A percentile compares a stretch with the other conserved stretches of the same genome.
Evolutionary conservation across 1,140 invertebrate genomes (phyloP).

Genomic region (Penaeus japonicus): DNA sequence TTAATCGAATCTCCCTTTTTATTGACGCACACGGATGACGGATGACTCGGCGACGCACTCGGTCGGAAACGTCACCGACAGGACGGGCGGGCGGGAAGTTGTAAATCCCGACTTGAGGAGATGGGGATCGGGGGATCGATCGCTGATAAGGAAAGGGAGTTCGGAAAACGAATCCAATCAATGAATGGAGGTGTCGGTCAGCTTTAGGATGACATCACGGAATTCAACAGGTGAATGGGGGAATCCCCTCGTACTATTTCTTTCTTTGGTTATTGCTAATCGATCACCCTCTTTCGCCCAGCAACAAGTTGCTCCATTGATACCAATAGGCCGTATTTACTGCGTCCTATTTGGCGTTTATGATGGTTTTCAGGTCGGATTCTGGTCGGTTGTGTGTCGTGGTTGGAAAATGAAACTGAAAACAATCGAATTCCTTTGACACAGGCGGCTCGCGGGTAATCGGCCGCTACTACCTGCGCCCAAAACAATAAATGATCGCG

Average conservation of each 20-base stretch:
- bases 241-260: conserved; percentile 9
- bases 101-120: no score
- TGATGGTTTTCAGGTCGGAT: no score
- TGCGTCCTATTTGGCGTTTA: no score
- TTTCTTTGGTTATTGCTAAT: neutral
- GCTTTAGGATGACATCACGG: conserved; percentile 53
- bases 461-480: neutral
- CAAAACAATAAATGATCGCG: neutral
- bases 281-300: neutral
- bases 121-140: no score
- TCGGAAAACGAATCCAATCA: conserved; percentile 49
- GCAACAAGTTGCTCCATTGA: no score
- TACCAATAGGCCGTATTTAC: no score
- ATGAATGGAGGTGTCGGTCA: conserved; percentile 50
- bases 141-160: neutral
- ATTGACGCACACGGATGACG: neutral
- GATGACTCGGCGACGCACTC: neutral
- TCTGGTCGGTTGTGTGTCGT: no score
- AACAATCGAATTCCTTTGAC: no score
- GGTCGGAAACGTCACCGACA: no score
- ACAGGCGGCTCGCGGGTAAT: no score
- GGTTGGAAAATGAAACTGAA: no score
- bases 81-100: neutral
- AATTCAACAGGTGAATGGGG: conserved; percentile 41
- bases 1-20: neutral